Evolutionary conservation across 2,888 invertebrate genomes (phyloP), one percentile per base, ranked within the genome.

Genomic region (Meteorus cinctellus): DNA sequence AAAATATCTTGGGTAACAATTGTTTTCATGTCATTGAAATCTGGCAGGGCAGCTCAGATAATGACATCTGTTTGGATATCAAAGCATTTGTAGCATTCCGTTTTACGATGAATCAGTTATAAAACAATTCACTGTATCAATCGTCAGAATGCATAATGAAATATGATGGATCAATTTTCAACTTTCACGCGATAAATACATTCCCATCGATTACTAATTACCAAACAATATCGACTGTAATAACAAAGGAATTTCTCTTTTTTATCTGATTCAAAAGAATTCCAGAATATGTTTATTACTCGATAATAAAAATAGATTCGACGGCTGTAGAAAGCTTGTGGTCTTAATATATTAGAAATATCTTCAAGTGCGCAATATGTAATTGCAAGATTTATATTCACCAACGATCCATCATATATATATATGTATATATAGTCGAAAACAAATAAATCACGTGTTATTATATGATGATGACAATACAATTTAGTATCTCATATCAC

Each of bases 1-100:
- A 70, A 51, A 59, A 24, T 55, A 59, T 55, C 69, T 70, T 70
- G 59, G 31, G 69, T 51, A 70, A 70, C 31, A 19, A 59, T 70
- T 55, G 31, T 65, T 41, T 65, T 65, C 65, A 34, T 70, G 69
- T 59, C 69, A 70, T 70, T 70, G 51, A 36, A 55, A 70, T 55
- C 68, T 68, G 68, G 68, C 68, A 68, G 62, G n/a, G 62, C 62
- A 29, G n/a, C n/a, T 8, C 19, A 19, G 55, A 55, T 62, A 62
- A 31, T 62, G 31, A 62, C 55, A 55, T 55, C 55, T 55, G 55
- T 55, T 55, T 55, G 1, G n/a, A 55, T 2, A 48, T n/a, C 5
- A 48, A 41, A 41, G 41, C 19, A 19, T 24, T 19, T 4, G n/a
- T 55, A 6, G 19, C 19, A 55, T 55, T 2, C 0, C 10, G 6